phyloP scores from a whole-genome alignment of 2,113 vertebrate species.

The Dicerorhinus sumatrensis region DNA sequence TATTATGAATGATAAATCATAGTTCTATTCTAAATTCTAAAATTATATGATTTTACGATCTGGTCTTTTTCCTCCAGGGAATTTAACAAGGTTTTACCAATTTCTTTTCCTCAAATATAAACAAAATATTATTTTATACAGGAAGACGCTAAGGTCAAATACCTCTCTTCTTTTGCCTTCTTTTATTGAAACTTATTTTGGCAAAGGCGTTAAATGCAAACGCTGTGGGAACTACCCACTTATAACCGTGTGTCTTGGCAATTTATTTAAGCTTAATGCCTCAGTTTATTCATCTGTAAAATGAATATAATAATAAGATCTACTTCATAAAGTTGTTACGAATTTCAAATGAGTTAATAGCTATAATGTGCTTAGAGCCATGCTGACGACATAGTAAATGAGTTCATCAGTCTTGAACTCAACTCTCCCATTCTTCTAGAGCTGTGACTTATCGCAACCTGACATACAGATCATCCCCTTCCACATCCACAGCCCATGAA shows the following conservation, averaged over 20 bases:
- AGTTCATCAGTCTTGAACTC: background rate
- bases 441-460: background rate
- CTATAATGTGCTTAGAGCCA: background rate
- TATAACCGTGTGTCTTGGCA: background rate
- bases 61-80: background rate
- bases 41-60: background rate
- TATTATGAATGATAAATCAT: background rate
- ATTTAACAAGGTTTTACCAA: background rate
- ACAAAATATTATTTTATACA: constrained; percentile 12
- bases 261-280: background rate
- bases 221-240: background rate
- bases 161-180: background rate
- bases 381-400: background rate
- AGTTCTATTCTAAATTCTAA: background rate
- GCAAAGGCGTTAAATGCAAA: background rate
- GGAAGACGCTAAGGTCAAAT: background rate
- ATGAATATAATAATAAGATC: background rate
- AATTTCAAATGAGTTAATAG: background rate
- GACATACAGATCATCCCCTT: background rate
- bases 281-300: background rate
- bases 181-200: background rate
- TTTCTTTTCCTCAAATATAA: constrained; percentile 38
- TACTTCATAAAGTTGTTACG: background rate
- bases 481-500: background rate
- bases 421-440: background rate